Percentiles rank a stretch among this genome's conserved stretches.
Conservation (phyloP, 1,140 invertebrate species). For the Neodiprion fabricii region DNA sequence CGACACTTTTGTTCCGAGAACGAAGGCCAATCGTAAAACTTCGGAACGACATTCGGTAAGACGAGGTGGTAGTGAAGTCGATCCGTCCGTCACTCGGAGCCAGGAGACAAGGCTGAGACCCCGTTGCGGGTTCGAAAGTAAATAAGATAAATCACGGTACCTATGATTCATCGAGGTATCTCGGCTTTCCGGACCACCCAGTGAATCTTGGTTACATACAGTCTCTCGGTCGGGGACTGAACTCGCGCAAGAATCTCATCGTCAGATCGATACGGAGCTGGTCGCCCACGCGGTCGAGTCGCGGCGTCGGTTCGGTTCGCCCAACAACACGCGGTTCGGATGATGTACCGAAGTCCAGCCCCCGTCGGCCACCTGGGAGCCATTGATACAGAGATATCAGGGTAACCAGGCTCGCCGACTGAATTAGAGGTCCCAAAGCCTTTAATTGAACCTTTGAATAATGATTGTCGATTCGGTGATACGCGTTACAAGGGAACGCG, state of each 20-base stretch:
- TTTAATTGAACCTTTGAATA: conserved; percentile 62
- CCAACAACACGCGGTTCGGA: neutral
- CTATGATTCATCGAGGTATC: conserved; percentile 53
- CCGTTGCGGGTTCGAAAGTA: neutral
- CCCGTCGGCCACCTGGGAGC: conserved; percentile 48
- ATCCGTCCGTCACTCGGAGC: too few relatives aligned
- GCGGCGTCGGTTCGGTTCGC: conserved; percentile 21
- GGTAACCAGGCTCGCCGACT: conserved; percentile 49
- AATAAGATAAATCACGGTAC: conserved; percentile 16
- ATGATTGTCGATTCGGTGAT: conserved; percentile 48
- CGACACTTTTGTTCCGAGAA: too few relatives aligned
- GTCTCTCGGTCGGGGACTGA: conserved; percentile 35
- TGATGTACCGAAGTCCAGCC: conserved; percentile 24
- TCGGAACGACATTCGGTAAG: too few relatives aligned
- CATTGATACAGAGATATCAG: conserved; percentile 56
- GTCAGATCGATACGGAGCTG: conserved; percentile 51
- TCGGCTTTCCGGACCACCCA: conserved; percentile 51
- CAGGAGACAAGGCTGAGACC: neutral
- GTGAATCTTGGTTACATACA: conserved; percentile 33
- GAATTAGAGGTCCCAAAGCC: conserved; percentile 56
- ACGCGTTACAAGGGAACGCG: neutral
- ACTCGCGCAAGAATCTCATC: conserved; percentile 44
- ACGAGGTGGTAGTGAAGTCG: too few relatives aligned
- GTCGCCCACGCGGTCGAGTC: conserved; percentile 47
- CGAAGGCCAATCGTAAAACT: neutral